phyloP scores from a whole-genome alignment of 1,140 invertebrate genomes.

The Cydia strobilella region DNA sequence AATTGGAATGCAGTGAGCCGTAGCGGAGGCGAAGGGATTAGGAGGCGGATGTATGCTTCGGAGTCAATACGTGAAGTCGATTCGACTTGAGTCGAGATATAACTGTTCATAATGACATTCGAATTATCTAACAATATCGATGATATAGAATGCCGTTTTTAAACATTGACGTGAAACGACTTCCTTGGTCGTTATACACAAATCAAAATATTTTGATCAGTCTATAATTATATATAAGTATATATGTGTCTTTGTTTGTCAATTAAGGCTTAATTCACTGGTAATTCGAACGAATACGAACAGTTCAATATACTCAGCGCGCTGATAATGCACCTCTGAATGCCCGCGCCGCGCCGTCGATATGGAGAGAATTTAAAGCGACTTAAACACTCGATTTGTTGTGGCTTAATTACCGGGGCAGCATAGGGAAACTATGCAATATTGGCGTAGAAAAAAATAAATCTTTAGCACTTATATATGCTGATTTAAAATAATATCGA shows the following conservation, averaged over 20 bases:
- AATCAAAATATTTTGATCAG: too few relatives aligned
- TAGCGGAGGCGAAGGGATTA: conserved; percentile 17
- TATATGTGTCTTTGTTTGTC: too few relatives aligned
- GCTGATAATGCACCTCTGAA: not conserved
- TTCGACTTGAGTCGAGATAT: not conserved
- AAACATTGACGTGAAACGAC: too few relatives aligned
- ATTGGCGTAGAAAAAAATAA: too few relatives aligned
- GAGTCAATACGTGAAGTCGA: conserved; percentile 11
- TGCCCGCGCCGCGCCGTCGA: not conserved
- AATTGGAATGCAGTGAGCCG: conserved; percentile 57
- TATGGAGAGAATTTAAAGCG: not conserved
- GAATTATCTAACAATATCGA: too few relatives aligned
- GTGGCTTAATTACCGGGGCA: not conserved
- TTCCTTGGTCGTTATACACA: too few relatives aligned
- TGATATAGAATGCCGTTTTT: too few relatives aligned
- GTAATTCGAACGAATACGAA: not conserved
- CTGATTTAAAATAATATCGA: too few relatives aligned
- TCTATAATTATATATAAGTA: too few relatives aligned
- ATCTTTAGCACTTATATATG: too few relatives aligned
- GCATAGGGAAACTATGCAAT: too few relatives aligned
- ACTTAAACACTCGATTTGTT: not conserved
- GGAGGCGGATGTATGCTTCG: conserved; percentile 25
- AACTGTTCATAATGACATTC: not conserved
- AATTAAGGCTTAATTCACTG: not conserved
- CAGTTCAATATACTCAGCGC: not conserved